Conservation (phyloP, 2,888 invertebrate genomes). For the Drosophila hamatofila region DNA sequence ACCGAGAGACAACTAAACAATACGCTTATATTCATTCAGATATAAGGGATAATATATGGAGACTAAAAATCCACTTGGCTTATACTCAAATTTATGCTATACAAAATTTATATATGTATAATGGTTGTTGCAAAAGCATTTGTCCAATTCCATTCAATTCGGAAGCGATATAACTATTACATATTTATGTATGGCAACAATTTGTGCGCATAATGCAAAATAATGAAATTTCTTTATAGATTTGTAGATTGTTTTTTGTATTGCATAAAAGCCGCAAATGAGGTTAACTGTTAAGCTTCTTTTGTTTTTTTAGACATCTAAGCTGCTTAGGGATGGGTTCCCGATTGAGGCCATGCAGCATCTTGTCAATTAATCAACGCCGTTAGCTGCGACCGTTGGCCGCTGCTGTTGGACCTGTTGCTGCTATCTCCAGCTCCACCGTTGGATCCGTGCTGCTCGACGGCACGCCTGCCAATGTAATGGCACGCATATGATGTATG, state of each 20-base stretch:
- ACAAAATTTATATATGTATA: conserved; percentile 45
- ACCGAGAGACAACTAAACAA: conserved; percentile 35
- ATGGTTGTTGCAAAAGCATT: conserved; percentile 69
- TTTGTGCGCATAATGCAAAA: conserved; percentile 75
- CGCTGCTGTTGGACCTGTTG: conserved; percentile 36
- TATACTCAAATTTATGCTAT: conserved; percentile 39
- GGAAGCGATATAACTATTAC: conserved; percentile 34
- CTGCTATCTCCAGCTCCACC: conserved; percentile 27
- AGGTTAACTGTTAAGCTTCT: conserved; percentile 60
- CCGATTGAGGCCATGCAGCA: conserved; percentile 80
- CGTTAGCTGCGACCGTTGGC: conserved; percentile 83
- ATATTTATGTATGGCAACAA: conserved; percentile 68
- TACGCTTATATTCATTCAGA: conserved; percentile 2
- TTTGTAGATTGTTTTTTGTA: conserved; percentile 23
- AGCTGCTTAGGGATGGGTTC: conserved; percentile 42
- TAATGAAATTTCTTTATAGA: conserved; percentile 48
- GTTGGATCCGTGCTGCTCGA: conserved; percentile 37
- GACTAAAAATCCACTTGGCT: conserved; percentile 35
- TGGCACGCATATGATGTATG: conserved; percentile 81
- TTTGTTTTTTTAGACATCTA: conserved; percentile 12
- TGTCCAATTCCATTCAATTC: conserved; percentile 60
- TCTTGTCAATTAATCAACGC: conserved; percentile 84
- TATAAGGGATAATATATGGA: neutral
- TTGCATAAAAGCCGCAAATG: conserved; percentile 44
- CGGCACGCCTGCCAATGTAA: conserved; percentile 61